phyloP scores from a whole-genome alignment of 2,797 vertebrate species.

The Apogon hyalosoma region DNA sequence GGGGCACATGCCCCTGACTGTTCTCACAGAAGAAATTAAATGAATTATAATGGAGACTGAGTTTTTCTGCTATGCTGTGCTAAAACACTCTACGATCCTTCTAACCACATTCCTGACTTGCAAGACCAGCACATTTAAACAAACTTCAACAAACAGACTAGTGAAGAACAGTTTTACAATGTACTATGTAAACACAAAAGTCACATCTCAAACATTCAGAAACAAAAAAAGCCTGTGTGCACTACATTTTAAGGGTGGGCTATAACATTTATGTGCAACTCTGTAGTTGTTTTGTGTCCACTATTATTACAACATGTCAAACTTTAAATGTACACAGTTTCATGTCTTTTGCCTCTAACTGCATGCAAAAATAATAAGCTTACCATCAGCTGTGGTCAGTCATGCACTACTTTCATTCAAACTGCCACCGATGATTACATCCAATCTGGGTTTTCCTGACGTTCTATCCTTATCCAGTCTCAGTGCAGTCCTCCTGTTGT shows the following conservation, averaged over 20 bases:
- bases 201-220: background rate
- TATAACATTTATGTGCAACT: background rate
- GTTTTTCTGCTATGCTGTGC: conserved; percentile 14
- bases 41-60: background rate
- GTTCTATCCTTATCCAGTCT: conserved; percentile 15
- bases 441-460: conserved; percentile 37
- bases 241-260: background rate
- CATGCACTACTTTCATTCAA: conserved; percentile 49
- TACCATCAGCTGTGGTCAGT: conserved; percentile 74
- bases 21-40: conserved; percentile 36
- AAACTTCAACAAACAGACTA: background rate
- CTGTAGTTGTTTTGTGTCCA: conserved; percentile 10
- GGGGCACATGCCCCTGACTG: conserved; percentile 24
- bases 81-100: conserved; percentile 2
- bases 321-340: background rate
- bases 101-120: conserved; percentile 7
- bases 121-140: background rate
- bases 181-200: background rate
- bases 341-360: background rate
- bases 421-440: conserved; percentile 33
- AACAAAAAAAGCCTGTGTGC: background rate
- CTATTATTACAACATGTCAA: background rate
- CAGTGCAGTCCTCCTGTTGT: conserved; percentile 19
- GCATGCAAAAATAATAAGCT: conserved; percentile 37
- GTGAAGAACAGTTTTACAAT: background rate